Percentiles rank a stretch among this genome's conserved stretches.
These are phyloP conservation scores for Saimiri boliviensis DNA, from an alignment of 2,113 vertebrate species.

Conservation along the genomic window DNA sequence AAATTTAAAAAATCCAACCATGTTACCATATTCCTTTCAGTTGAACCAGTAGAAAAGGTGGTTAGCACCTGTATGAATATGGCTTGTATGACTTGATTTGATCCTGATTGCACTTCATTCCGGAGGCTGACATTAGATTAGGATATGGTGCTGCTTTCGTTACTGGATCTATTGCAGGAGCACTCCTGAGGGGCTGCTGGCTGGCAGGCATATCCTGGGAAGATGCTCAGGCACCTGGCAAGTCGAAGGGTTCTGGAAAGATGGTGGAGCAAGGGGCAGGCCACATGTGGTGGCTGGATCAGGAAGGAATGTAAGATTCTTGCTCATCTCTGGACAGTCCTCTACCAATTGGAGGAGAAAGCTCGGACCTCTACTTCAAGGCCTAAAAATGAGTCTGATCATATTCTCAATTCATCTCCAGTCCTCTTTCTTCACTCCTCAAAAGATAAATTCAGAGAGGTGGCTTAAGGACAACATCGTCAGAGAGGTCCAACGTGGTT, in stretches of 20 bases:
- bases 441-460: background rate
- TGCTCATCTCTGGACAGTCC: background rate
- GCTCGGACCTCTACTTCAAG: background rate
- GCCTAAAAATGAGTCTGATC: background rate
- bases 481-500: background rate
- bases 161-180: background rate
- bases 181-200: background rate
- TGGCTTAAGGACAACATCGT: background rate
- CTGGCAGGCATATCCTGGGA: constrained; percentile 5
- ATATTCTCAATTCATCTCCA: background rate
- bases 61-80: constrained; percentile 31
- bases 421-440: background rate
- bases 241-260: background rate
- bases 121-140: background rate
- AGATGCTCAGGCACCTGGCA: background rate
- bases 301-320: background rate
- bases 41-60: background rate
- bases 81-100: background rate
- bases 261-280: background rate
- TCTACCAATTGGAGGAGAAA: background rate
- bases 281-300: background rate
- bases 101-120: background rate
- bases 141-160: background rate
- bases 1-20: background rate
- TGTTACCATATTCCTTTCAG: background rate